Evolutionary conservation across 2,113 vertebrate genomes (phyloP), one percentile per base, ranked within the genome.

Genomic region (Pseudopodoces humilis): DNA sequence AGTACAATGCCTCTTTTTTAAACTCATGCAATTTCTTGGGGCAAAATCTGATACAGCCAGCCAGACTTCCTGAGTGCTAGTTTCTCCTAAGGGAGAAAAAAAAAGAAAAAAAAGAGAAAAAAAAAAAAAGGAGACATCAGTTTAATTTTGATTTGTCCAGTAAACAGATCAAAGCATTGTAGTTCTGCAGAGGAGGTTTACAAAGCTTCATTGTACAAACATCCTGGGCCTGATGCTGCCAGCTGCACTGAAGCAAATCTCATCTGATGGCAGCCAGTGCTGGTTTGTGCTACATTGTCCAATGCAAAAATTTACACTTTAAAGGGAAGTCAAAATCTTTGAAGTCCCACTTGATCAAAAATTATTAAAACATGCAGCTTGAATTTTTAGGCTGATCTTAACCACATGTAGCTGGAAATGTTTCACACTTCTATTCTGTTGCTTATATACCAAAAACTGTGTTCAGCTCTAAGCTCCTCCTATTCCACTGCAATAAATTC

Each of bases 101-200:
- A 19, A 24, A 27, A 39, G n/a, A 39, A 69, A 21, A 35, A 55
- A 69, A 13, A 59, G 13, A 16, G 23, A 63, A 15, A n/a, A 15
- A 44, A 53, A 37, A 43, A 52, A 72, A 12, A 0, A 7, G 2
- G 35, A 91, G 41, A 75, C 37, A 65, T 53, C 2, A 6, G 35
- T 80, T 90, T 67, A 69, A 67, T 88, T 95, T 78, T 81, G 56
- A 39, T 93, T 95, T 86, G 63, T 50, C 50, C 59, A 80, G 59
- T 85, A 93, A 97, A 91, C 50, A 86, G 82, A 92, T 74, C 75
- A 92, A 83, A 92, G 94, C 64, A 41, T 59, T 77, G 68, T 55
- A 80, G 59, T 39, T 91, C 55, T 91, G 90, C 63, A 88, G 23
- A 25, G 67, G 63, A 81, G 72, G 47, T 70, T 90, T 86, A 83